Conservation (phyloP, 2,113 vertebrate genomes). For the Spea multiplicata region DNA sequence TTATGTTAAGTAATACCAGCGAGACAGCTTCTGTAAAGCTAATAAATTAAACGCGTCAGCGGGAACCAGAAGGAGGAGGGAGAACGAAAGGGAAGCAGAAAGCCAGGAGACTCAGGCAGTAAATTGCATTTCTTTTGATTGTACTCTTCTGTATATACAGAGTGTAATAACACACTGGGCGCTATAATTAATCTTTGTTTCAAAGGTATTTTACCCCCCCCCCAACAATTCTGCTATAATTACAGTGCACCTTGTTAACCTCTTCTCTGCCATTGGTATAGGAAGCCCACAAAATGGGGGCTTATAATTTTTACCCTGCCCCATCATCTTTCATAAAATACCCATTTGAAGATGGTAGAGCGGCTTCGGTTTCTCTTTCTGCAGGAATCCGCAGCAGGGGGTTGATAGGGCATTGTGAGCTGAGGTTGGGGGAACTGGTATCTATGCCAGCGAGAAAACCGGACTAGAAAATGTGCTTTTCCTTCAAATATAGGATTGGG, state of each 20-base stretch:
- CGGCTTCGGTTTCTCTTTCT: too few species aligned
- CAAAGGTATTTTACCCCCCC: slow-evolving; percentile 3
- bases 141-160: slow-evolving; percentile 11
- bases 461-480: too few species aligned
- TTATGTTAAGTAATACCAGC: slow-evolving; percentile 48
- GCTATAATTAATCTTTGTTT: slow-evolving; percentile 34
- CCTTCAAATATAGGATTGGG: too few species aligned
- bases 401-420: too few species aligned
- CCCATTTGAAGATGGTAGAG: too few species aligned
- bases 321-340: too few species aligned
- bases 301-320: too few species aligned
- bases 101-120: slow-evolving; percentile 10
- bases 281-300: too few species aligned
- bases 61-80: slow-evolving; percentile 41
- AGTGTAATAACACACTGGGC: slow-evolving; percentile 18
- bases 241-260: slow-evolving; percentile 8
- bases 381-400: too few species aligned
- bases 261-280: not conserved
- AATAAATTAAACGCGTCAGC: slow-evolving; percentile 48
- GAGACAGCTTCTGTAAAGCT: slow-evolving; percentile 47
- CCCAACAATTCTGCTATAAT: not conserved
- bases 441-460: too few species aligned
- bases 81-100: slow-evolving; percentile 4
- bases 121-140: slow-evolving; percentile 41
- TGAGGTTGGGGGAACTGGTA: too few species aligned